A percentile compares a stretch with the other conserved stretches of the same genome.
Conservation (phyloP, 2,797 vertebrate species). For the Mionectes olivaceus region DNA sequence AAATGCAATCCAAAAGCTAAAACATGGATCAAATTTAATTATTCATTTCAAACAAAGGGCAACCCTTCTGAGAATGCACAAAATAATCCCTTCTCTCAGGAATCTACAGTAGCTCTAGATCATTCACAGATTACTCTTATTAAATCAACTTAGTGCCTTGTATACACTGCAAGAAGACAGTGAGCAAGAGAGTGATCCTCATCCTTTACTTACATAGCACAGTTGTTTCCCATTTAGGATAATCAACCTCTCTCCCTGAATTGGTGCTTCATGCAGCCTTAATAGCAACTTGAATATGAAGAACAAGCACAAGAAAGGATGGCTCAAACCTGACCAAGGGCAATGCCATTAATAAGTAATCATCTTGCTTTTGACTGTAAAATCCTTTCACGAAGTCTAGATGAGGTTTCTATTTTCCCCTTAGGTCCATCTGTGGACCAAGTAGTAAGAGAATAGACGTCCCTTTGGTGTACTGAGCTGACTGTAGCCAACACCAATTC, state of each 20-base stretch:
- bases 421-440: background rate
- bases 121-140: background rate
- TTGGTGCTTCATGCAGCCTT: background rate
- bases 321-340: background rate
- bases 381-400: background rate
- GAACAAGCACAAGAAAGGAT: background rate
- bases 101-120: background rate
- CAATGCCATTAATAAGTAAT: background rate
- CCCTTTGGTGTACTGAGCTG: background rate
- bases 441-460: background rate
- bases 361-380: background rate
- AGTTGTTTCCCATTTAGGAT: slow-evolving; percentile 16
- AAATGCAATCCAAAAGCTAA: slow-evolving; percentile 29
- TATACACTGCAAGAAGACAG: background rate
- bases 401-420: background rate
- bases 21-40: slow-evolving; percentile 41
- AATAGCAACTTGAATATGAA: background rate
- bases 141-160: background rate
- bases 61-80: background rate
- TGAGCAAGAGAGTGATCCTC: background rate
- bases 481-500: background rate
- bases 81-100: background rate
- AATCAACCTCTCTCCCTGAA: slow-evolving; percentile 1
- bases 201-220: background rate
- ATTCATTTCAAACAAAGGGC: background rate